Evolutionary conservation across 2,113 vertebrate genomes (phyloP).

Genomic region (Chionomys nivalis): DNA sequence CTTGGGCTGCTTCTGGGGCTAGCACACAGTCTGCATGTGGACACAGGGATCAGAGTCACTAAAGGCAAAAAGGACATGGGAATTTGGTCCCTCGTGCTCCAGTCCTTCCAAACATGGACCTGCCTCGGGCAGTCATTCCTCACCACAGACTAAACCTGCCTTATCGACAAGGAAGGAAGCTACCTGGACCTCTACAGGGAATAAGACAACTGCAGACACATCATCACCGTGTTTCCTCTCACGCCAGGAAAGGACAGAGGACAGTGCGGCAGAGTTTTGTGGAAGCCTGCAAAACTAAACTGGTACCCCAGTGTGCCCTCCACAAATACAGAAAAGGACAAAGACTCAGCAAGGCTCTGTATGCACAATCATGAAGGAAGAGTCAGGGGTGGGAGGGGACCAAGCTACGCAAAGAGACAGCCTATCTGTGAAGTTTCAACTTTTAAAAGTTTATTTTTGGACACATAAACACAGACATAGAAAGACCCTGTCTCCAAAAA

Average conservation of each 20-base stretch:
- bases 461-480: too few species aligned
- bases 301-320: not conserved
- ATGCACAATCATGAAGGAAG: not conserved
- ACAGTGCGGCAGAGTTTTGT: not conserved
- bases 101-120: not conserved
- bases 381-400: not conserved
- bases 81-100: not conserved
- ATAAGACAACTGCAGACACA: not conserved
- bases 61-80: not conserved
- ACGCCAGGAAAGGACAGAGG: not conserved
- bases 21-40: not conserved
- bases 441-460: not conserved
- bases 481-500: too few species aligned
- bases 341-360: not conserved
- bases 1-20: fast-evolving
- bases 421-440: not conserved
- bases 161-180: not conserved
- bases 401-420: not conserved
- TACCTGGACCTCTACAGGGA: not conserved
- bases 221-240: not conserved
- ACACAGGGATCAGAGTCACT: not conserved
- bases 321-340: not conserved
- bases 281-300: not conserved
- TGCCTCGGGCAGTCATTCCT: not conserved
- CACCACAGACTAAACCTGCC: not conserved